Percentiles rank a stretch among this genome's conserved stretches.
Evolutionary conservation across 2,888 invertebrate species (phyloP).

Genomic region (Apotomis capreana): DNA sequence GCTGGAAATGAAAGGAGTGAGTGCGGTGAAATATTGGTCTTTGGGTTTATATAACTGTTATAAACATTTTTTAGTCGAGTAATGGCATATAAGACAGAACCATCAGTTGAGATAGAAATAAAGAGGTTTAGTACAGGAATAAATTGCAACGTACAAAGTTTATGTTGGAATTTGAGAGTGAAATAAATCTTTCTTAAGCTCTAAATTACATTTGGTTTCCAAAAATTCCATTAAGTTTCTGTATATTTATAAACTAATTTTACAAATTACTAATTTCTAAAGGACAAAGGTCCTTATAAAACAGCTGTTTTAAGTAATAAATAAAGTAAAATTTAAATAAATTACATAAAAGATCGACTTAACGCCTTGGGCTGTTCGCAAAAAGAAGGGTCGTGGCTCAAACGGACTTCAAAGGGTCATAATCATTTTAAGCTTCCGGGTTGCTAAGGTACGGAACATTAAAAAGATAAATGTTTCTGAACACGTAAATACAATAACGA

Average conservation of each 20-base stretch:
- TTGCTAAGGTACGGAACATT: conserved; percentile 2
- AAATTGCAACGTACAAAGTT: too few species aligned
- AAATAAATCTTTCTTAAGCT: too few species aligned
- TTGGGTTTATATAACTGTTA: conserved; percentile 1
- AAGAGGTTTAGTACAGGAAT: not conserved
- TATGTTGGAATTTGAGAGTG: too few species aligned
- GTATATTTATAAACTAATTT: too few species aligned
- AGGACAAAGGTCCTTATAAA: not conserved
- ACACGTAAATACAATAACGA: not conserved
- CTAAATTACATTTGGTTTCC: too few species aligned
- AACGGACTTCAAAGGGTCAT: conserved; percentile 14
- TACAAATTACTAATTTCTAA: not conserved
- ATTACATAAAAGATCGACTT: conserved; percentile 13
- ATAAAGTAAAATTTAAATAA: conserved; percentile 13
- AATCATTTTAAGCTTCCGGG: conserved; percentile 15
- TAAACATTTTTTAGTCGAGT: not conserved
- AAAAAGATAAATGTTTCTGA: not conserved
- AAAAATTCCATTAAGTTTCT: too few species aligned
- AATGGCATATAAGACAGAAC: not conserved
- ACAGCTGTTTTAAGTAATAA: not conserved
- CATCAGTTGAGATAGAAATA: not conserved
- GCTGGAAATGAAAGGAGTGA: conserved; percentile 35
- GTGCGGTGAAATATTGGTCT: conserved; percentile 19
- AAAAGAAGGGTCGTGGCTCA: conserved; percentile 1
- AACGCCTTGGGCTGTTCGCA: conserved; percentile 10